Conservation (phyloP, 2,888 invertebrate species). For the Limnephilus marmoratus region DNA sequence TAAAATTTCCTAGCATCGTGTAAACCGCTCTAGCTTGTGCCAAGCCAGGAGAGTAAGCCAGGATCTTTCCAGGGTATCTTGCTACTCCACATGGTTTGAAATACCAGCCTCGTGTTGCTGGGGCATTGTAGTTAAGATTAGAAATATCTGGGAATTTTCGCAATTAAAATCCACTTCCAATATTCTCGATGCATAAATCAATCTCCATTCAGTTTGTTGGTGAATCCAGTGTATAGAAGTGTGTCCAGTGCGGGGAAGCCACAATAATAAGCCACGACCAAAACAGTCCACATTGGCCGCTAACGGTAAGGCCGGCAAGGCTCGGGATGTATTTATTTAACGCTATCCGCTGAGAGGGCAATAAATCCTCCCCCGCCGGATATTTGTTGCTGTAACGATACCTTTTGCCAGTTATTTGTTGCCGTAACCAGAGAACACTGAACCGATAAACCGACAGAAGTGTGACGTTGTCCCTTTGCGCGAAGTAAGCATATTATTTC, state of each 20-base stretch:
- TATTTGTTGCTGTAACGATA: conserved; percentile 16
- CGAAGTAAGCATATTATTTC: neutral
- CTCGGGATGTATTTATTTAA: neutral
- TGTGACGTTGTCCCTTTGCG: neutral
- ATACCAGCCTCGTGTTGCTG: too few species aligned
- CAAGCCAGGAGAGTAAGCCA: too few species aligned
- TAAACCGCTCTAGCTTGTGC: too few species aligned
- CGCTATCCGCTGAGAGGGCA: neutral
- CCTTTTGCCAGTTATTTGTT: neutral
- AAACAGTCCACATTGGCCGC: neutral
- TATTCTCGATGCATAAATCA: neutral
- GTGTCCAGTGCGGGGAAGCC: neutral
- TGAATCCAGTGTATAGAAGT: neutral
- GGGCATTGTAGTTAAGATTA: too few species aligned
- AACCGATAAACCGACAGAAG: neutral
- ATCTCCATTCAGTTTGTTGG: neutral
- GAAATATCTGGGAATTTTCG: neutral
- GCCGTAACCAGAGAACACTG: neutral
- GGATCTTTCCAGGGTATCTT: too few species aligned
- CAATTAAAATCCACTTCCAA: neutral
- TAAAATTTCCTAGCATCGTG: too few species aligned
- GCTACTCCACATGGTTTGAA: too few species aligned
- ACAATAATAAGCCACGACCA: neutral
- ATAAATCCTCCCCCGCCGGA: neutral
- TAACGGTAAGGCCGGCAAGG: neutral